These are phyloP conservation scores for Eueremaeus valkanovi DNA, from an alignment of 2,888 invertebrate genomes.

Conservation along the genomic window DNA sequence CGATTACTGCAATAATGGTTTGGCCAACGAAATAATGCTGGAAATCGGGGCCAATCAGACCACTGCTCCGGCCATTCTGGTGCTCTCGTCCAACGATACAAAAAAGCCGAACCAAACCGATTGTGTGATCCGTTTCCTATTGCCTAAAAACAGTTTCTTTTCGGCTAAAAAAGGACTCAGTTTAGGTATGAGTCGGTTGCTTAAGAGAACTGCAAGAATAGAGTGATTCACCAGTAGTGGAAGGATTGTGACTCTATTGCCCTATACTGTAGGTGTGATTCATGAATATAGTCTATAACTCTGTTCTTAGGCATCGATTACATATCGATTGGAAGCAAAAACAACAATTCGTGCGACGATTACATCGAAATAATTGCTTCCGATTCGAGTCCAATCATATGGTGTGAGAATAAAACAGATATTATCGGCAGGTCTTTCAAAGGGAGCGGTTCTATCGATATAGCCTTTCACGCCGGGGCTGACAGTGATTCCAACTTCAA, in stretches of 20 bases:
- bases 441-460: not conserved
- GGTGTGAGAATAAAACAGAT: not conserved
- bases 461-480: not conserved
- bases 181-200: no score
- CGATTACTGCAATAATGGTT: not conserved
- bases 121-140: not conserved
- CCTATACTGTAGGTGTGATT: no score
- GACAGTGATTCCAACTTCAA: not conserved
- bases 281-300: no score
- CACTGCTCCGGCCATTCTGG: not conserved
- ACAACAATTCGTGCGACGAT: not conserved
- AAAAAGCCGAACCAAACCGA: not conserved
- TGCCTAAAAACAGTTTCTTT: no score
- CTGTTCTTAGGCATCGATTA: not conserved
- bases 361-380: not conserved
- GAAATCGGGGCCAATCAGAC: not conserved
- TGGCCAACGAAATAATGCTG: not conserved
- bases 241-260: no score
- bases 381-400: not conserved
- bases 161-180: no score
- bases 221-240: no score
- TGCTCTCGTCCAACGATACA: not conserved
- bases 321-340: not conserved
- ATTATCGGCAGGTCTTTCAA: not conserved
- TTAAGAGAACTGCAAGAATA: no score